Evolutionary conservation across 2,888 invertebrate species (phyloP), one percentile per base, ranked within the genome.

Genomic region (Apotomis turbidana): DNA sequence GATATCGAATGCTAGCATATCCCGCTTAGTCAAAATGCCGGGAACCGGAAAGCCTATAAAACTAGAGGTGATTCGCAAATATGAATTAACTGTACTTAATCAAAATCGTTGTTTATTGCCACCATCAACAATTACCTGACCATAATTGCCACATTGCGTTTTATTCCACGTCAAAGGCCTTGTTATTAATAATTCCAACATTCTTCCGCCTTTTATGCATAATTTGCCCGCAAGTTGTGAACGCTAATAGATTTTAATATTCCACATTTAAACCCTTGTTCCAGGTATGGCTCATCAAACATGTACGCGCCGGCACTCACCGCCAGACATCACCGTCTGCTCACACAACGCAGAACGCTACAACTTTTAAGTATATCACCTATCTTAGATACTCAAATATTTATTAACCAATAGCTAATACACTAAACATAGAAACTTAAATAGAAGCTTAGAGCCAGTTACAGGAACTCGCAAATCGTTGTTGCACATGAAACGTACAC

Each of bases 191-290:
- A 55, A 64, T 64, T 64, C 54, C 27, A 15, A 27, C 64, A 27
- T 64, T 64, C 64, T 64, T 64, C 44, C 12, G 41, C 41, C 54
- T 55, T 55, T 44, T 64, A 55, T 44, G 54, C 64, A 64, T 55
- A 64, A 44, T 64, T 64, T 15, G 41, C 54, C 64, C 64, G 54
- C 27, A 64, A 67, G 60, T 61, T 41, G 55, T 46, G 55, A 61
- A 38, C 27, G 49, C 66, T 71, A 61, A 71, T 57, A 71, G 68
- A 41, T 68, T 71, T 71, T 68, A 71, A 71, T 71, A 71, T 68
- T 71, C 55, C 71, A 68, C 71, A 71, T 71, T 71, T 66, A 58
- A 71, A 71, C 68, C 62, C 58, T 68, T 71, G 71, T 71, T 71
- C 44, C 71, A 71, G 71, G 71, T 71, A 71, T 61, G 71, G 36